These are phyloP conservation scores for Gadus chalcogrammus DNA, from an alignment of 2,113 vertebrate genomes.

Conservation along the genomic window DNA sequence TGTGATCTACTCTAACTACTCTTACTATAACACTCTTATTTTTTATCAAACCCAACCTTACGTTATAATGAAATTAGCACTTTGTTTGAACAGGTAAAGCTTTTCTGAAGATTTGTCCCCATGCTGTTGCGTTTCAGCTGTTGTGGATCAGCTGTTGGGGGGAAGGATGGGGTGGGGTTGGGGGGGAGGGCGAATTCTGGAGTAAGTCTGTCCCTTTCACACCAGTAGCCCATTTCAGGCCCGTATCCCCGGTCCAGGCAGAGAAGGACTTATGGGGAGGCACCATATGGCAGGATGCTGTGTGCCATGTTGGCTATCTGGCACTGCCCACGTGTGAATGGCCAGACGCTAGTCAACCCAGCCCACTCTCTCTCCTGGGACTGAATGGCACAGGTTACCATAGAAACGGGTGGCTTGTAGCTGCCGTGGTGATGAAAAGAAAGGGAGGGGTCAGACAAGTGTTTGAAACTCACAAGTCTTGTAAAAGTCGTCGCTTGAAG, in stretches of 20 bases:
- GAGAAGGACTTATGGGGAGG: slow-evolving; percentile 68
- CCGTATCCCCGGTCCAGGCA: slow-evolving; percentile 46
- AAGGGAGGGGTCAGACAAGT: slow-evolving; percentile 44
- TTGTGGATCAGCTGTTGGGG: too few relatives aligned
- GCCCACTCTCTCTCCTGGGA: slow-evolving; percentile 72
- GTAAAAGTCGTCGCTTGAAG: background rate
- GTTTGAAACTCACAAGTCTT: slow-evolving; percentile 55
- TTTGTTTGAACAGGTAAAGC: too few relatives aligned
- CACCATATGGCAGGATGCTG: slow-evolving; percentile 81
- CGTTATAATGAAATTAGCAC: too few relatives aligned
- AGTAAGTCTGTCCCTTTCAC: slow-evolving; percentile 52
- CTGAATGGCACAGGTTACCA: slow-evolving; percentile 71
- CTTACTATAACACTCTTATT: background rate
- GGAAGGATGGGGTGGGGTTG: too few relatives aligned
- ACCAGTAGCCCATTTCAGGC: slow-evolving; percentile 38
- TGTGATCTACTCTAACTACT: background rate
- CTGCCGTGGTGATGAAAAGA: slow-evolving; percentile 57
- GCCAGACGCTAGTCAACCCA: slow-evolving; percentile 78
- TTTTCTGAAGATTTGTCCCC: too few relatives aligned
- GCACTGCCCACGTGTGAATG: slow-evolving; percentile 73
- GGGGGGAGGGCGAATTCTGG: slow-evolving; percentile 20
- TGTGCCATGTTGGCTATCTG: slow-evolving; percentile 78
- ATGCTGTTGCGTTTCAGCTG: too few relatives aligned
- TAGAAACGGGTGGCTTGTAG: slow-evolving; percentile 72
- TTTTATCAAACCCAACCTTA: background rate